Conservation (phyloP, 2,113 vertebrate species). For the Siniperca chuatsi region DNA sequence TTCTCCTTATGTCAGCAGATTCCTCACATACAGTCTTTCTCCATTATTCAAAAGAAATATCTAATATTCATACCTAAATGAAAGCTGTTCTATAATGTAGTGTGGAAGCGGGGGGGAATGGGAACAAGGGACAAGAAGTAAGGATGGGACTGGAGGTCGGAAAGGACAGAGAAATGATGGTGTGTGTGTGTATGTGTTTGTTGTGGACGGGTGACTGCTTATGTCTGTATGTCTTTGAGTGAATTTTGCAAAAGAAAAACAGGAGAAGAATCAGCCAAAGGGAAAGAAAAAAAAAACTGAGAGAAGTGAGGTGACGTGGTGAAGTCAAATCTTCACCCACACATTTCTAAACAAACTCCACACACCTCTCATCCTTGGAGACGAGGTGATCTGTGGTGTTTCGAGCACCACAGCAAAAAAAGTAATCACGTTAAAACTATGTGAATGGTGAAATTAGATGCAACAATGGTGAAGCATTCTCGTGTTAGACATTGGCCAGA, state of each 20-base stretch:
- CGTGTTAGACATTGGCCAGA: background rate
- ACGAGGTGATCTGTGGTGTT: background rate
- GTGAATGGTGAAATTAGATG: slow-evolving; percentile 3
- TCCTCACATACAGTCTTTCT: slow-evolving; percentile 70
- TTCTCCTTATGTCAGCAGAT: slow-evolving; percentile 71
- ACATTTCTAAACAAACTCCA: slow-evolving; percentile 5
- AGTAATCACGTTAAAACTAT: background rate
- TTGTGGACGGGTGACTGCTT: slow-evolving; percentile 4
- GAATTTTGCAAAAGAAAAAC: background rate
- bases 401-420: background rate
- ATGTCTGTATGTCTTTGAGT: slow-evolving; percentile 6
- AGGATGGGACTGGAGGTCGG: slow-evolving; percentile 34
- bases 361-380: background rate
- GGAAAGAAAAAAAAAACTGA: background rate
- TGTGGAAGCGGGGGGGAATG: slow-evolving; percentile 56
- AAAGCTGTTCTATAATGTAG: slow-evolving; percentile 82
- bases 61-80: slow-evolving; percentile 84
- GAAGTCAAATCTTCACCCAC: slow-evolving; percentile 19
- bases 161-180: slow-evolving; percentile 11
- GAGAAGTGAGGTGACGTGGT: background rate
- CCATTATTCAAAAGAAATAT: slow-evolving; percentile 79
- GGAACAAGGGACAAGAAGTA: slow-evolving; percentile 58
- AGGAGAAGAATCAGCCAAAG: background rate
- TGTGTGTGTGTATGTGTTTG: background rate
- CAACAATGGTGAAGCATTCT: background rate